These are phyloP conservation scores for Nannobrachium achirus DNA, from an alignment of 2,113 vertebrate species.

Conservation along the genomic window DNA sequence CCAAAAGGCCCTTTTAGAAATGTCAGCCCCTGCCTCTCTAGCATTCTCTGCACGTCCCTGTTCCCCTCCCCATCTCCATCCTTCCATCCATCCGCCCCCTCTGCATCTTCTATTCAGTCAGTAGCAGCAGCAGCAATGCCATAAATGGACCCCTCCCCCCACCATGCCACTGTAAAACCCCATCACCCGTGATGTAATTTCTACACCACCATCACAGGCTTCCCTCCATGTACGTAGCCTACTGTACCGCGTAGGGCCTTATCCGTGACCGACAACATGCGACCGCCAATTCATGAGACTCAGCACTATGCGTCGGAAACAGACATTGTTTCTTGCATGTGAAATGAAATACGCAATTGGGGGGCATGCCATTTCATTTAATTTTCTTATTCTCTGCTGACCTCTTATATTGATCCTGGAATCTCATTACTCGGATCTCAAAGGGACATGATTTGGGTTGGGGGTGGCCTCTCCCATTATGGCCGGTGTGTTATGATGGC, in stretches of 20 bases:
- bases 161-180: slow-evolving; percentile 30
- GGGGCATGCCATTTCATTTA: not conserved
- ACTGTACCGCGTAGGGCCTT: slow-evolving; percentile 23
- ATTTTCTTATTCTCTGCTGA: slow-evolving; percentile 26
- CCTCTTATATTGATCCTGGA: slow-evolving; percentile 7
- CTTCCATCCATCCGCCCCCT: slow-evolving; percentile 40
- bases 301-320: slow-evolving; percentile 16
- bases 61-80: slow-evolving; percentile 8
- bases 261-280: slow-evolving; percentile 2
- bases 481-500: slow-evolving; percentile 1
- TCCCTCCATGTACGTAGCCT: not conserved
- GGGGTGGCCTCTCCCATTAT: not conserved
- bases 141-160: slow-evolving; percentile 48
- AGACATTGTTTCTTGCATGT: not conserved
- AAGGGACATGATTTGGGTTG: not conserved
- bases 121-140: slow-evolving; percentile 13
- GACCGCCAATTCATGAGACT: slow-evolving; percentile 2
- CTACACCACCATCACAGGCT: slow-evolving; percentile 28
- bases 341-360: slow-evolving; percentile 25
- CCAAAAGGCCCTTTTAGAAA: too few species aligned
- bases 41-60: too few species aligned
- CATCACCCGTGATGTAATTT: slow-evolving; percentile 54
- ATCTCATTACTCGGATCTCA: not conserved
- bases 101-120: slow-evolving; percentile 60
- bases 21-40: too few species aligned